Conservation (phyloP, 2,888 invertebrate species). For the Crepidodera aurea region DNA sequence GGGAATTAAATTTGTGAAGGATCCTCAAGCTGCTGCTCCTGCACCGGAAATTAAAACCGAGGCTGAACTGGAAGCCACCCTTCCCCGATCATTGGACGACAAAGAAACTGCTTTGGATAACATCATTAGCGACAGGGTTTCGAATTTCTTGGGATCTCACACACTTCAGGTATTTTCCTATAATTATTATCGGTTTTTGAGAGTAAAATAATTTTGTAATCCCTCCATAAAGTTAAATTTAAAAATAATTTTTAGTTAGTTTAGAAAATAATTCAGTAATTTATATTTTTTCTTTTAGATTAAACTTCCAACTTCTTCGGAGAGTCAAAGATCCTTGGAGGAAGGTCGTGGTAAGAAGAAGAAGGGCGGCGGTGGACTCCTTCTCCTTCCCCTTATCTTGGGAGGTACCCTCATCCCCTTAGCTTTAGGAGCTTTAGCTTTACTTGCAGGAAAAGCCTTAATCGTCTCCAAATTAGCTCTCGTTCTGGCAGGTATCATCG, state of each 20-base stretch:
- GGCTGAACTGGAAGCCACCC: constrained; percentile 72
- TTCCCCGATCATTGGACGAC: constrained; percentile 78
- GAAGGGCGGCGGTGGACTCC: constrained; percentile 76
- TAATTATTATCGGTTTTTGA: too few species aligned
- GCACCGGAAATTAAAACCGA: constrained; percentile 64
- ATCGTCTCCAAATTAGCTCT: constrained; percentile 85
- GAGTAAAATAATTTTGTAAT: too few species aligned
- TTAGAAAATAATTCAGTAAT: not conserved
- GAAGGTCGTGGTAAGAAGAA: constrained; percentile 71
- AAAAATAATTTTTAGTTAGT: not conserved
- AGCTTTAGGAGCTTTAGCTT: constrained; percentile 82
- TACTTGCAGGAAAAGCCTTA: constrained; percentile 84
- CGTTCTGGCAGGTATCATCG: constrained; percentile 84
- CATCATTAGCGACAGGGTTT: constrained; percentile 77
- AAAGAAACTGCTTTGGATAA: constrained; percentile 75
- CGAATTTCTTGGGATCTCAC: constrained; percentile 79
- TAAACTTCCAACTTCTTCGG: constrained; percentile 76
- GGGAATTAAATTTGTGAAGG: constrained; percentile 79
- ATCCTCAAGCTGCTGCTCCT: constrained; percentile 62
- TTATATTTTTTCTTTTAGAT: constrained; percentile 62
- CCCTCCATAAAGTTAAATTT: too few species aligned
- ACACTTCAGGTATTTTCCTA: constrained; percentile 75
- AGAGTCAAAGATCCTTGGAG: constrained; percentile 71
- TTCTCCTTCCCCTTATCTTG: constrained; percentile 81
- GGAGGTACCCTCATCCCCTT: constrained; percentile 84